Evolutionary conservation across 2,888 invertebrate species (phyloP), one percentile per base, ranked within the genome.

Genomic region (Torymus auratus): DNA sequence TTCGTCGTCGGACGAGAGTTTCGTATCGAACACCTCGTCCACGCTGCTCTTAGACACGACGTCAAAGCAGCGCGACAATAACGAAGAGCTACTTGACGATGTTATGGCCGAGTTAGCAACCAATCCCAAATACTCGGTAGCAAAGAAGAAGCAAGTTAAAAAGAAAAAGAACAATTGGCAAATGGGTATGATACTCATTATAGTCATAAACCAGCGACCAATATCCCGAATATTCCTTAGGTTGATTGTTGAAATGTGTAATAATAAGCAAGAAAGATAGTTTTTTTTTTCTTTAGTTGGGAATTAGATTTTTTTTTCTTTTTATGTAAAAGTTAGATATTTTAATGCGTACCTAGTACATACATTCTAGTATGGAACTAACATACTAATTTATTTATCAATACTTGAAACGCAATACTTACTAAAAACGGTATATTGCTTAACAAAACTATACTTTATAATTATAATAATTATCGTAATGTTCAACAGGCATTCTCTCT

Each of bases 111-210:
- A 76, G 67, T 69, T 83, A 15, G 61, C 81, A 2, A 65, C 58
- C 12, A 77, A 82, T 74, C 80, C 80, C 15, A 82, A 82, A 23
- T 75, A 72, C 23, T 64, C 71, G 4, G 65, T 60, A 58, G 80
- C 80, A 4, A 77, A 82, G 14, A 83, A 83, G 4, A 82, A 83
- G 13, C 71, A 83, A 3, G 86, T 84, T 2, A 91, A 89, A 71
- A 91, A 89, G 78, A 90, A 89, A 53, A 86, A 85, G 20, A 83
- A 75, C 3, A 87, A 78, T 20, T 89, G 88, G 89, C 86, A 86
- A 68, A 85, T 88, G 86, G 90, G 87, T n/a, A 86, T 77, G 60
- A 62, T 23, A 13, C 52, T 50, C 15, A 60, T n/a, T 64, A 53
- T 62, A 17, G 17, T 64, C 41, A 55, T 28, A 28, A 28, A 28